Evolutionary conservation across 2,888 invertebrate species (phyloP).

Genomic region (Dynastes maya): DNA sequence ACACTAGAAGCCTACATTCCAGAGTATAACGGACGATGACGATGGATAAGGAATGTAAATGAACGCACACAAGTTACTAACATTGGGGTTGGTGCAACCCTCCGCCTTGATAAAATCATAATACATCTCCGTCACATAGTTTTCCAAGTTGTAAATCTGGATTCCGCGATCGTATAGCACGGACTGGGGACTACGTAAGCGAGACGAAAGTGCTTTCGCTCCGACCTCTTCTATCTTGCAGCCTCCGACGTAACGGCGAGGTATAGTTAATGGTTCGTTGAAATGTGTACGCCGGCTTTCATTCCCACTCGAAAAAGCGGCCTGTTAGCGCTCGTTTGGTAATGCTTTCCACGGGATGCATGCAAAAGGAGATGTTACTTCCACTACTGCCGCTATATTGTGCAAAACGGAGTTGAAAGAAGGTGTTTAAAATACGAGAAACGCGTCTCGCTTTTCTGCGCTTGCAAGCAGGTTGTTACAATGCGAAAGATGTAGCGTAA

Average conservation of each 20-base stretch:
- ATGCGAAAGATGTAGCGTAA: too few species aligned
- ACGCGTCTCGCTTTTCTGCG: too few species aligned
- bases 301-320: constrained; percentile 23
- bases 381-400: neutral
- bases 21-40: neutral
- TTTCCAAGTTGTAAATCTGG: neutral
- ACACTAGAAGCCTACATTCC: neutral
- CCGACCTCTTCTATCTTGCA: neutral
- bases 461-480: too few species aligned
- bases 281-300: constrained; percentile 8
- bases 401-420: too few species aligned
- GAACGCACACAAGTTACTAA: neutral
- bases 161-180: neutral
- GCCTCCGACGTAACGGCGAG: neutral
- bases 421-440: too few species aligned
- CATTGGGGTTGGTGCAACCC: too few species aligned
- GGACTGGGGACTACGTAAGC: neutral
- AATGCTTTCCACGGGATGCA: constrained; percentile 33
- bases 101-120: constrained; percentile 5
- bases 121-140: neutral
- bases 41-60: constrained; percentile 15
- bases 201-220: neutral
- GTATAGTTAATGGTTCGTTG: constrained; percentile 6
- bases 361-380: constrained; percentile 37
- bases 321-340: constrained; percentile 33